phyloP scores from a whole-genome alignment of 2,113 vertebrate genomes.

The Hyperoodon ampullatus region DNA sequence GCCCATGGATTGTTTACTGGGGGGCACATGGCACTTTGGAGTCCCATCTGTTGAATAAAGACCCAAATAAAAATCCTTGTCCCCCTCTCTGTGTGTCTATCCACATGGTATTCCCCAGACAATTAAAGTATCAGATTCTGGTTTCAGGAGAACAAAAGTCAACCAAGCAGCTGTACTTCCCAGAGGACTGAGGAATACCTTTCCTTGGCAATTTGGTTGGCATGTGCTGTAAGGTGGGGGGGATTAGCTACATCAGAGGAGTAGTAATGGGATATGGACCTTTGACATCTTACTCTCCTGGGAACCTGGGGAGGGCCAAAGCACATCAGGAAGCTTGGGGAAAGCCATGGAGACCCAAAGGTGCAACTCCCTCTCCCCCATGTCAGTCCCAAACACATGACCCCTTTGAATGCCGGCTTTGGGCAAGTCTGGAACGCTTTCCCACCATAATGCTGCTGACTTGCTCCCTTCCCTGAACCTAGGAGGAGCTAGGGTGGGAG shows the following conservation, averaged over 20 bases:
- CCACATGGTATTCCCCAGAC: not conserved
- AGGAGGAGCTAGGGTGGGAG: not conserved
- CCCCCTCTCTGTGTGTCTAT: not conserved
- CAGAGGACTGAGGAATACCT: conserved; percentile 35
- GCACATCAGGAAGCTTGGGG: not conserved
- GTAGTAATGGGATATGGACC: conserved; percentile 75
- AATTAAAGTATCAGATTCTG: conserved; percentile 5
- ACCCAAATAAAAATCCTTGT: not conserved
- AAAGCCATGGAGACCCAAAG: not conserved
- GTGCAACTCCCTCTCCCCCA: not conserved
- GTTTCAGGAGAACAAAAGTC: conserved; percentile 62
- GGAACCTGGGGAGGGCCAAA: not conserved
- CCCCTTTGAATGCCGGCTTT: not conserved
- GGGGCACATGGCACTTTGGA: not conserved
- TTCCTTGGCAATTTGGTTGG: conserved; percentile 53
- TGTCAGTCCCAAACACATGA: not conserved
- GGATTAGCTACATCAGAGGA: conserved; percentile 34
- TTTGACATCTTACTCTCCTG: conserved; percentile 60
- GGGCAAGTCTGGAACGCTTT: not conserved
- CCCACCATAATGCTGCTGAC: not conserved
- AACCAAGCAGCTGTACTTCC: conserved; percentile 72
- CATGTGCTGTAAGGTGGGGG: not conserved
- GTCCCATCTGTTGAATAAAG: conserved; percentile 22
- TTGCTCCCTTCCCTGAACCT: not conserved
- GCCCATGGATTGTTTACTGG: not conserved